A percentile compares a stretch with the other conserved stretches of the same genome.
phyloP scores from a whole-genome alignment of 2,888 invertebrate genomes.

The Diogma glabrata region DNA sequence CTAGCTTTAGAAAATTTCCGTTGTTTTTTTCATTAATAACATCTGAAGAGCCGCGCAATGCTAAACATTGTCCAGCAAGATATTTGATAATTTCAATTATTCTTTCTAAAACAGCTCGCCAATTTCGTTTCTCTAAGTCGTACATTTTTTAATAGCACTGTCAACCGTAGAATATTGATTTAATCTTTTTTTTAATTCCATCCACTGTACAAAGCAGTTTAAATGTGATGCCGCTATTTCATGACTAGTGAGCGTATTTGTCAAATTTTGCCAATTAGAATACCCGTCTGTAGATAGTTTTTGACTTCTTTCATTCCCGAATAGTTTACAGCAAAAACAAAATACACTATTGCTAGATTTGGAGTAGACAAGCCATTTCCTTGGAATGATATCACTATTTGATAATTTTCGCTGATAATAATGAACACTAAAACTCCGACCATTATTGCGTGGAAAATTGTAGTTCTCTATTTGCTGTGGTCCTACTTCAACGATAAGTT shows the following conservation, averaged over 20 bases:
- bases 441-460: background rate
- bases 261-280: no score
- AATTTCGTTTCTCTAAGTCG: background rate
- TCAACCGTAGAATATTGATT: background rate
- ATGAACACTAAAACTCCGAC: background rate
- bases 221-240: slow-evolving; percentile 1
- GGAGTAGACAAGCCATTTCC: background rate
- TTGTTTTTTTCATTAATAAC: background rate
- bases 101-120: background rate
- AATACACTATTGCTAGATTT: background rate
- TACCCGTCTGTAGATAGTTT: no score
- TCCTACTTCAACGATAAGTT: background rate
- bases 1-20: background rate
- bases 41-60: background rate
- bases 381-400: background rate
- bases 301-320: no score
- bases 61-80: no score
- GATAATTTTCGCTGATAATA: slow-evolving; percentile 1
- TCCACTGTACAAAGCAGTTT: background rate
- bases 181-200: background rate
- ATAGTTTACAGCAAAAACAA: background rate
- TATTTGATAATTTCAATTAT: slow-evolving; percentile 1
- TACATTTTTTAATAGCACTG: background rate
- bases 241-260: background rate
- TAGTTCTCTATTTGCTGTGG: background rate